These are phyloP conservation scores for Melolontha melolontha DNA, from an alignment of 2,888 invertebrate species.

Conservation along the genomic window DNA sequence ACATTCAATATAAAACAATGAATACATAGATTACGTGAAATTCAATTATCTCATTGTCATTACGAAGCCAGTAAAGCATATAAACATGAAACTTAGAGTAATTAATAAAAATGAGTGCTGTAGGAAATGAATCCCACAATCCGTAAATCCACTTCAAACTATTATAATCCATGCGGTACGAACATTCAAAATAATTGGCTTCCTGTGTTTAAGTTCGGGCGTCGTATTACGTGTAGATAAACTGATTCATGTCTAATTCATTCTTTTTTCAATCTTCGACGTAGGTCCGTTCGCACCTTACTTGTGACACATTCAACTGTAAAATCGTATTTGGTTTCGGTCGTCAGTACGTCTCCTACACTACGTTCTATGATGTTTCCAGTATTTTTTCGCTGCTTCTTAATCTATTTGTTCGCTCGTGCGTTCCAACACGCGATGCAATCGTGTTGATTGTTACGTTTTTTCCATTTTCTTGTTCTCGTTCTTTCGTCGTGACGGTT, in stretches of 20 bases:
- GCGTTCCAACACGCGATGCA: constrained; percentile 54
- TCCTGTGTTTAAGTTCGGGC: constrained; percentile 33
- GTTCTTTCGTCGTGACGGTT: constrained; percentile 7
- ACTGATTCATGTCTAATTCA: constrained; percentile 22
- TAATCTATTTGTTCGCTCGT: constrained; percentile 55
- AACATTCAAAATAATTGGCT: constrained; percentile 36
- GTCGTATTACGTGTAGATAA: constrained; percentile 4
- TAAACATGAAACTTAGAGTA: not conserved
- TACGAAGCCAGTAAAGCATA: no score
- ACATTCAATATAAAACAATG: no score
- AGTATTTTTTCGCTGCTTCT: constrained; percentile 35
- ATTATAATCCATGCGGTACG: constrained; percentile 24
- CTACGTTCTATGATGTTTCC: constrained; percentile 29
- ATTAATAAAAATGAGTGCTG: constrained; percentile 8
- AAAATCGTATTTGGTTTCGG: constrained; percentile 42
- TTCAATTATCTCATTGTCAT: no score
- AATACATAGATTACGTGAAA: no score
- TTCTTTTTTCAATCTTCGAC: constrained; percentile 36
- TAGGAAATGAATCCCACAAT: constrained; percentile 31
- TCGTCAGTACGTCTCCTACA: constrained; percentile 41
- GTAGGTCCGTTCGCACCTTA: constrained; percentile 37
- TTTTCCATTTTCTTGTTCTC: constrained; percentile 38
- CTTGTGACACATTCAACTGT: constrained; percentile 44
- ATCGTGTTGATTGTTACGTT: constrained; percentile 53
- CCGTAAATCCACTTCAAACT: constrained; percentile 28